Conservation (phyloP, 1,140 invertebrate species). For the Rhynchophorus ferrugineus region DNA sequence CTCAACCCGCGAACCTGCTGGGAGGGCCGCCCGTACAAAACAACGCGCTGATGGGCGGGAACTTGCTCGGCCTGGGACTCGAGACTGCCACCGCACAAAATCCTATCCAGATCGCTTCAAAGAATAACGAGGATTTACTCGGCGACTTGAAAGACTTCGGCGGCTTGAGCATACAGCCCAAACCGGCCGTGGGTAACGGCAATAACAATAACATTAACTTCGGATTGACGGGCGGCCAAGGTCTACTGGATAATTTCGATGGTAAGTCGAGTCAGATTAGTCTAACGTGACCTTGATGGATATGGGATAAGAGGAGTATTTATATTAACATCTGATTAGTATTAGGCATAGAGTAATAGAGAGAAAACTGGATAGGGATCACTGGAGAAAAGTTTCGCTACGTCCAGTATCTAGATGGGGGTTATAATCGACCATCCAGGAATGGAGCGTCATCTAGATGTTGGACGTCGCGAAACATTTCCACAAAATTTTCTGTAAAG, state of each 20-base stretch:
- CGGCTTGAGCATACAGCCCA: constrained; percentile 32
- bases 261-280: too few relatives aligned
- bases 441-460: too few relatives aligned
- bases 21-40: neutral
- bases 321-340: too few relatives aligned
- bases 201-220: constrained; percentile 25
- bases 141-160: constrained; percentile 47
- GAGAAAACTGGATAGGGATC: too few relatives aligned
- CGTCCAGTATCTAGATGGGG: too few relatives aligned
- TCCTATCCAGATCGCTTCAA: constrained; percentile 28
- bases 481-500: too few relatives aligned
- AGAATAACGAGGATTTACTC: constrained; percentile 46
- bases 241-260: constrained; percentile 24
- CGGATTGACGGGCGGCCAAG: constrained; percentile 17
- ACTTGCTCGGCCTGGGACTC: neutral
- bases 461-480: too few relatives aligned
- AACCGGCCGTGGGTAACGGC: constrained; percentile 3
- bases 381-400: too few relatives aligned
- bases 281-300: too few relatives aligned
- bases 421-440: too few relatives aligned
- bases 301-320: too few relatives aligned
- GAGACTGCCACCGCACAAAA: neutral
- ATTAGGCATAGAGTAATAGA: too few relatives aligned
- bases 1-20: neutral
- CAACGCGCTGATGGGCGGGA: neutral